Evolutionary conservation across 2,113 vertebrate genomes (phyloP), one percentile per base, ranked within the genome.

Genomic region (Pyrgilauda ruficollis): DNA sequence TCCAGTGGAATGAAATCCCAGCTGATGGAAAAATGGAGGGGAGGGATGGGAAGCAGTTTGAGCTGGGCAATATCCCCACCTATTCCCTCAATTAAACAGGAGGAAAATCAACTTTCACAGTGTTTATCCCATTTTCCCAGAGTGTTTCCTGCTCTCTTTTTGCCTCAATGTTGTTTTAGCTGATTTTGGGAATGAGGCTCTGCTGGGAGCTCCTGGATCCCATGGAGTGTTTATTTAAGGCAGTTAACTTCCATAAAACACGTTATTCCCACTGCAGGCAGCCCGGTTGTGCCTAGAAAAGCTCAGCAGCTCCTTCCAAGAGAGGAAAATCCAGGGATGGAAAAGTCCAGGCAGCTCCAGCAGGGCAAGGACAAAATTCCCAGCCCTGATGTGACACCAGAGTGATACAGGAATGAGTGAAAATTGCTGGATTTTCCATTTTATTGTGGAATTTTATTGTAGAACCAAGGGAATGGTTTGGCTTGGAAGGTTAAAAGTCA

Each of bases 131-230:
- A 7, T 83, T 83, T 87, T 80, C 9, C 84, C 87, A 50, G n/a
- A 37, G 15, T 11, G 69, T 67, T 94, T 92, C 83, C 72, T 41
- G 24, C 61, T 79, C 19, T 59, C 61, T 50, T 74, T 55, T 30
- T 27, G 47, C 69, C 41, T 86, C 9, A 0, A 0, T 30, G 73
- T 75, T 93, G 83, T 77, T 56, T 61, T 58, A 80, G 47, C 0
- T 13, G 72, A 53, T 88, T 87, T 94, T 83, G 87, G 85, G 84
- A 83, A 52, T 1, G 14, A 66, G 66, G 64, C 66, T 84, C 66
- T 44, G 44, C 72, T 72, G 68, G 33, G 81, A 92, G 81, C 87
- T 64, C 27, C 82, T 41, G 56, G 70, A 84, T 67, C 39, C 15
- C 46, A 13, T 35, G 1, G 12, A 80, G 39, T 67, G 63, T 84